Evolutionary conservation across 2,113 vertebrate species (phyloP), one percentile per base, ranked within the genome.

Genomic region (Ascaphus truei): DNA sequence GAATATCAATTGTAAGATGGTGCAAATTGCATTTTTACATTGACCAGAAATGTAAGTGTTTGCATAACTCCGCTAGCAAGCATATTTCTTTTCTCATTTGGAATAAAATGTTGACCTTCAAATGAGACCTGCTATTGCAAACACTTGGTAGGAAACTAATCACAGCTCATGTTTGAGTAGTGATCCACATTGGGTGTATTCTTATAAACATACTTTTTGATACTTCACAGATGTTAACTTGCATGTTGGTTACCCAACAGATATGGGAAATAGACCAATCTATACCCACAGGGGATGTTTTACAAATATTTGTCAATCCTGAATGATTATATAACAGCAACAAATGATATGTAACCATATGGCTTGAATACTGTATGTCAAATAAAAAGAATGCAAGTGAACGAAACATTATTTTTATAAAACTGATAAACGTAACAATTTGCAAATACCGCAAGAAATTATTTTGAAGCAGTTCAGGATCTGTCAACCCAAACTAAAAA

Each of bases 171-270:
- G 39, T 37, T 34, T 57, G 52, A 57, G 20, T 9, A 10, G 31
- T 4, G 13, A 37, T 51, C 63, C 22, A 29, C 51, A 30, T 23
- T 31, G 37, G 39, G 52, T 68, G 16, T 25, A 57, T 57, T 68
- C 53, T 25, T 47, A 55, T 68, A 45, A 68, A 48, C 64, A 68
- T 16, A n/a, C 29, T 68, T 55, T 30, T 16, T 53, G 47, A 47
- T 47, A 18, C 29, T 26, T 57, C 39, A 34, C 64, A 57, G 64
- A 68, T 57, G 64, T 68, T 25, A 23, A 33, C 18, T 22, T 31
- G 27, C 9, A 41, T 34, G 22, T 26, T 3, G 23, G 25, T 52
- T 7, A 31, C 53, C 37, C 53, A 31, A 18, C 37, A 29, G 6
- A 18, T 52, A 57, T 26, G 26, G 15, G 26, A 23, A 9, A 16